Percentiles rank a stretch among this genome's conserved stretches.
Evolutionary conservation across 2,113 vertebrate genomes (phyloP).

Genomic region (Jacana jacana): DNA sequence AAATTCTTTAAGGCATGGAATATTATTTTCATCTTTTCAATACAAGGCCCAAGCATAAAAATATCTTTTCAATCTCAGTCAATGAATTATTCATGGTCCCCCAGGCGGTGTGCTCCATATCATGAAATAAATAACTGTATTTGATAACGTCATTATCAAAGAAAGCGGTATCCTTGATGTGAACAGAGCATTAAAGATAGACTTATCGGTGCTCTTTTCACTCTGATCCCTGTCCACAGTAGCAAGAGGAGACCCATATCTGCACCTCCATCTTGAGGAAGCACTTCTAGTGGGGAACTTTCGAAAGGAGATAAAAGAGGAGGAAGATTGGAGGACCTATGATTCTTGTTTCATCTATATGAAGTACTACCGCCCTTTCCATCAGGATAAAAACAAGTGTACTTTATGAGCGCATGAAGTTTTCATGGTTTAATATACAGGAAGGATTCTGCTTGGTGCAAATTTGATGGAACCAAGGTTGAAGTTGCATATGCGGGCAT

Average conservation of each 20-base stretch:
- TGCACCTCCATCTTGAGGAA: neutral
- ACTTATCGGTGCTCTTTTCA: neutral
- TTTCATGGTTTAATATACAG: neutral
- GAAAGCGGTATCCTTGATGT: conserved; percentile 29
- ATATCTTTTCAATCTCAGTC: conserved; percentile 52
- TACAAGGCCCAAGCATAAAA: conserved; percentile 29
- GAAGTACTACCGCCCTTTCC: neutral
- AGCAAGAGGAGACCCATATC: neutral
- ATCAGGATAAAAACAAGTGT: neutral
- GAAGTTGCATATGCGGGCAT: neutral
- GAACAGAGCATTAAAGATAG: conserved; percentile 19
- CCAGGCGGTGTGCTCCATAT: conserved; percentile 4
- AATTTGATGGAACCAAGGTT: neutral
- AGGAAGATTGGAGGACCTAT: neutral
- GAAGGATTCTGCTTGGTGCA: neutral
- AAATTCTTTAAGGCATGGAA: conserved; percentile 29
- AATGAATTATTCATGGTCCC: conserved; percentile 51
- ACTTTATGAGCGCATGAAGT: neutral
- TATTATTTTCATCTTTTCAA: conserved; percentile 31
- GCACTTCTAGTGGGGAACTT: neutral
- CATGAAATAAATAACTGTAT: conserved; percentile 63
- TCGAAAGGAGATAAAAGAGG: neutral
- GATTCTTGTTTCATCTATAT: neutral
- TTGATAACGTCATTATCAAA: conserved; percentile 62
- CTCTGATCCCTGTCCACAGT: neutral